These are phyloP conservation scores for Hyla sarda DNA, from an alignment of 2,113 vertebrate genomes.

Conservation along the genomic window DNA sequence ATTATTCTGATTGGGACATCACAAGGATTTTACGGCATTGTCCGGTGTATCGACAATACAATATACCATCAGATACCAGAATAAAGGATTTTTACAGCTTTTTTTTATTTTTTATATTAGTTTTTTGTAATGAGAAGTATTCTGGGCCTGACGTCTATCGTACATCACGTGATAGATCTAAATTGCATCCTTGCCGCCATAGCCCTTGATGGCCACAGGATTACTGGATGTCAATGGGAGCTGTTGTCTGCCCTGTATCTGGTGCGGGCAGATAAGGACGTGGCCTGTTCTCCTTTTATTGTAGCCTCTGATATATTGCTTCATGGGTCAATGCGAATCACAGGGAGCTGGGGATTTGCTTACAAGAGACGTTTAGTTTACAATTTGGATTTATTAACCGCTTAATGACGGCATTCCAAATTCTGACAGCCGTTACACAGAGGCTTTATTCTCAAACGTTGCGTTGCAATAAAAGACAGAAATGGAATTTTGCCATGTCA, in stretches of 20 bases:
- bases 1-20: too few species aligned
- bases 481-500: too few species aligned
- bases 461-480: too few species aligned
- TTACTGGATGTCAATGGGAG: not conserved
- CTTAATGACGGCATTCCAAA: not conserved
- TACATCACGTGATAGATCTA: not conserved
- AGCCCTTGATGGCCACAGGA: not conserved
- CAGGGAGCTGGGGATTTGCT: not conserved
- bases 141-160: not conserved
- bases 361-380: not conserved
- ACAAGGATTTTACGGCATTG: too few species aligned
- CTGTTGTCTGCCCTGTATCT: not conserved
- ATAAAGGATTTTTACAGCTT: too few species aligned
- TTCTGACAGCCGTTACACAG: not conserved
- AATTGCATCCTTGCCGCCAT: too few species aligned
- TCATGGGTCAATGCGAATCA: not conserved
- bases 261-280: slow-evolving; percentile 1
- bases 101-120: too few species aligned
- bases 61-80: not conserved
- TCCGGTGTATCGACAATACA: not conserved
- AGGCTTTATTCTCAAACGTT: too few species aligned
- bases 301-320: not conserved
- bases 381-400: not conserved
- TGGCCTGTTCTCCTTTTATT: not conserved
- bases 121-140: too few species aligned